These are phyloP conservation scores for Chaetodon trifasciatus DNA, from an alignment of 2,797 vertebrate genomes.

Conservation along the genomic window DNA sequence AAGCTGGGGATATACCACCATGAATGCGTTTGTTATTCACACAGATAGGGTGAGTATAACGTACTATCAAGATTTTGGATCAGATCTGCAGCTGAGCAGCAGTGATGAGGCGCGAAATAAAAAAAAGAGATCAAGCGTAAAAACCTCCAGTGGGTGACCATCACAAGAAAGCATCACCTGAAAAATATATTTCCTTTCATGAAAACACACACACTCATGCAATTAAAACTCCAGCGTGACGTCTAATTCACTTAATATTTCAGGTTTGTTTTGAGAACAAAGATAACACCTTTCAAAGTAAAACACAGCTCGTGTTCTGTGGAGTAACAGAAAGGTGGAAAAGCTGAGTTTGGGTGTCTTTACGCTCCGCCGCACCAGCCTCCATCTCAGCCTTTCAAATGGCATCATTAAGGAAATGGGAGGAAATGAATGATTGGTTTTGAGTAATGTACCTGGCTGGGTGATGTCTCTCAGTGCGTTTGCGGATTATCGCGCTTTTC, in stretches of 20 bases:
- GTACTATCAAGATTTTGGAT: constrained; percentile 44
- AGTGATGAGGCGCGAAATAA: constrained; percentile 7
- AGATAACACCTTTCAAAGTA: neutral
- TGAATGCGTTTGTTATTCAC: constrained; percentile 71
- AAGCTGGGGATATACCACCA: constrained; percentile 72
- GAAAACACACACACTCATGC: neutral
- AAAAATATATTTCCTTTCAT: neutral
- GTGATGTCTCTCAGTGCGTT: constrained; percentile 17
- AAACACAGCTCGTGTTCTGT: neutral
- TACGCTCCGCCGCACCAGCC: constrained; percentile 37
- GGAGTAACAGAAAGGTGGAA: constrained; percentile 10
- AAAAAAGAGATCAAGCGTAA: neutral
- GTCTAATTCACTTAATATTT: neutral
- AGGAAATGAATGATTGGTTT: constrained; percentile 58
- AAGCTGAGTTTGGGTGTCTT: constrained; percentile 32
- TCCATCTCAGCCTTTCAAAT: constrained; percentile 46
- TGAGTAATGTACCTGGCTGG: constrained; percentile 29
- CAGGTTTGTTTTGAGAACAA: neutral
- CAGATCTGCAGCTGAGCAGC: constrained; percentile 17
- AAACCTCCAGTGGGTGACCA: neutral
- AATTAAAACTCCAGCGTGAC: neutral
- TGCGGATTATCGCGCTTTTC: constrained; percentile 28
- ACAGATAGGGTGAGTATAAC: constrained; percentile 62
- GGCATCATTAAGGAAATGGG: constrained; percentile 57
- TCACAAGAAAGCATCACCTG: neutral